Evolutionary conservation across 2,113 vertebrate genomes (phyloP).

Genomic region (Poecilia latipinna): DNA sequence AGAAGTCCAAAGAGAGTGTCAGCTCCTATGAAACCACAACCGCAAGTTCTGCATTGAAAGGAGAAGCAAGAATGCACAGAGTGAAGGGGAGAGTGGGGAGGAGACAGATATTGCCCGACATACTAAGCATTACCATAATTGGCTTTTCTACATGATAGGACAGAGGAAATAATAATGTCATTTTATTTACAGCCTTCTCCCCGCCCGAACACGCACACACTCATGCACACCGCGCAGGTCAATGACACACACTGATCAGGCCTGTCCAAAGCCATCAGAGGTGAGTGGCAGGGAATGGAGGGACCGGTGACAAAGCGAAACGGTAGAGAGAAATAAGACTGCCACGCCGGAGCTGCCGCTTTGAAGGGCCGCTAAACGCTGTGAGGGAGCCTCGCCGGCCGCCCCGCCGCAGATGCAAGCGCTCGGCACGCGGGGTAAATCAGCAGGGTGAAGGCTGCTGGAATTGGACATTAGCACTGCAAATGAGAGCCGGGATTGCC

Average conservation of each 20-base stretch:
- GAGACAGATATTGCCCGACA: slow-evolving; percentile 90
- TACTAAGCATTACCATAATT: slow-evolving; percentile 99
- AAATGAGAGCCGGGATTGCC: slow-evolving; percentile 97
- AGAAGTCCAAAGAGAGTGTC: slow-evolving; percentile 60
- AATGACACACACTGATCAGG: slow-evolving; percentile 99
- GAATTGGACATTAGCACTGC: slow-evolving; percentile 99
- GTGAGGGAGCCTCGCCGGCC: slow-evolving; percentile 78
- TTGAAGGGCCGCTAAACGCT: slow-evolving; percentile 97
- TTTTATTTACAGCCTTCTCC: slow-evolving; percentile 99
- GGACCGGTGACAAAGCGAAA: slow-evolving; percentile 99
- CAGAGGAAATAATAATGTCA: slow-evolving; percentile 99
- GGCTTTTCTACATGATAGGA: slow-evolving; percentile 99
- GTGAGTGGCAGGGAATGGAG: slow-evolving; percentile 99
- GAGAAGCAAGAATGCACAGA: slow-evolving; percentile 59
- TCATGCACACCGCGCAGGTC: slow-evolving; percentile 92
- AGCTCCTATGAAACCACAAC: slow-evolving; percentile 64
- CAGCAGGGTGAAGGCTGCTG: slow-evolving; percentile 94
- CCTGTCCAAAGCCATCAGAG: slow-evolving; percentile 99
- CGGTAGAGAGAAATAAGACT: slow-evolving; percentile 99
- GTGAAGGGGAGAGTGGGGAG: slow-evolving; percentile 49
- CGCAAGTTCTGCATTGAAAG: slow-evolving; percentile 50
- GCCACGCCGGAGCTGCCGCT: slow-evolving; percentile 91
- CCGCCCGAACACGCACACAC: slow-evolving; percentile 93
- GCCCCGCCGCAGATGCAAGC: slow-evolving; percentile 80
- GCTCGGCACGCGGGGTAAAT: slow-evolving; percentile 92